Base-by-base conservation (phyloP, 2,888 invertebrate species). In the Melieria crassipennis region DNA sequence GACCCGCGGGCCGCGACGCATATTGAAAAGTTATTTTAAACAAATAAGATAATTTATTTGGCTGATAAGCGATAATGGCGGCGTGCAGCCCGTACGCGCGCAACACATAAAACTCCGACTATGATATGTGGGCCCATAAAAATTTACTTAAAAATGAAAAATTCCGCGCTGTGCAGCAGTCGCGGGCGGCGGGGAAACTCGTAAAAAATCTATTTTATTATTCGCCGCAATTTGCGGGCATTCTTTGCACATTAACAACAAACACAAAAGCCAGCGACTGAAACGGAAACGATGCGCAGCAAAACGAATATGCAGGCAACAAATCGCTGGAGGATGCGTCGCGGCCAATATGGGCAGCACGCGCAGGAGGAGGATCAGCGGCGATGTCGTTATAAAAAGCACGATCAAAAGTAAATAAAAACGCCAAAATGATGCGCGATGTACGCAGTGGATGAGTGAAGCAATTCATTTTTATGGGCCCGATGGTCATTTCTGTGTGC, bases 151-250 rank as follows among this genome's bases (percentile, higher is more conserved):
- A 52, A 50, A 58, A 70, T 60, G 64, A 65, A 65, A 70, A 65
- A 45, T 65, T 64, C 52, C 65, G 13, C 43, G 30, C 48, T 9
- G 56, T 65, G 16, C 7, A 50, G n/a, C 10, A 16, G 66, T 45
- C 13, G 68, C 42, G 7, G 10, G 9, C 45, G 58, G 13, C 50
- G n/a, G 9, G 47, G 42, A 9, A 57, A 43, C 48, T 70, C 70
- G 65, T 70, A 70, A 70, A 70, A 60, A 70, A 60, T 70, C 70
- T 60, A 70, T 65, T 70, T 70, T 70, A 70, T 70, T 70, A 60
- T 58, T 30, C 62, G 46, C 46, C 52, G 60, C 48, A 60, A 60
- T 16, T 50, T 10, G 45, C 60, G 52, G 52, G 10, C 13, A 43
- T 6, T 30, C 10, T 30, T 30, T 30, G 30, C 30, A 30, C 30